phyloP scores from a whole-genome alignment of 2,888 invertebrate genomes.

The Lepetodrilus schrolli region DNA sequence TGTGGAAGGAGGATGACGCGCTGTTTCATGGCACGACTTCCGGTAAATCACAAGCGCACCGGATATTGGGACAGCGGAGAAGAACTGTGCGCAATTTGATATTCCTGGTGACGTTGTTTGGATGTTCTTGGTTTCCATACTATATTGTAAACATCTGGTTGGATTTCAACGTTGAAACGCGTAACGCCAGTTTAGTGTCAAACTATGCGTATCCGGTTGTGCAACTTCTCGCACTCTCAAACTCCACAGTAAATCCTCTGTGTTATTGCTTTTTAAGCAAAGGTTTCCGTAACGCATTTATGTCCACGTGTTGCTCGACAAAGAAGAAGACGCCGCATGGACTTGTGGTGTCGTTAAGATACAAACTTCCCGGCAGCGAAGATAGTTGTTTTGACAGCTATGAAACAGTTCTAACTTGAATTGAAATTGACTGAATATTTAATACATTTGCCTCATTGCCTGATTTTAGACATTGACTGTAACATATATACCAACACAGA shows the following conservation, averaged over 20 bases:
- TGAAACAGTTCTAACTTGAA: constrained; percentile 40
- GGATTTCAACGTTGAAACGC: constrained; percentile 51
- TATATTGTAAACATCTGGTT: constrained; percentile 65
- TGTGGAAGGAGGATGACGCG: constrained; percentile 53
- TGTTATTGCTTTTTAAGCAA: constrained; percentile 67
- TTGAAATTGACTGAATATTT: too few relatives aligned
- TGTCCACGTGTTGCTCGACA: constrained; percentile 51
- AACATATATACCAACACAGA: too few relatives aligned
- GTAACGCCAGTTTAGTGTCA: constrained; percentile 31
- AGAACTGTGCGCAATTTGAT: constrained; percentile 62
- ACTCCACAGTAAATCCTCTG: constrained; percentile 68
- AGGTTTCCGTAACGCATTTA: constrained; percentile 60
- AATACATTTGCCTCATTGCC: too few relatives aligned
- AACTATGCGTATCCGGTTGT: constrained; percentile 58
- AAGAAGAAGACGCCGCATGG: constrained; percentile 30
- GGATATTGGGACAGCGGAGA: constrained; percentile 54
- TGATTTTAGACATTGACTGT: too few relatives aligned
- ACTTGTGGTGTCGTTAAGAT: constrained; percentile 29
- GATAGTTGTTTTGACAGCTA: constrained; percentile 44
- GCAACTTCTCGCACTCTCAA: constrained; percentile 60
- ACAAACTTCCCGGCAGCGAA: constrained; percentile 34
- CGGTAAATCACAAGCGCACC: constrained; percentile 44
- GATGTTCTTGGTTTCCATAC: constrained; percentile 65
- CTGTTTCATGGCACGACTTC: constrained; percentile 36
- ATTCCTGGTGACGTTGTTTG: constrained; percentile 58